A percentile compares a stretch with the other conserved stretches of the same genome.
These are phyloP conservation scores for Pogoniulus pusillus DNA, from an alignment of 2,797 vertebrate species.

Conservation along the genomic window DNA sequence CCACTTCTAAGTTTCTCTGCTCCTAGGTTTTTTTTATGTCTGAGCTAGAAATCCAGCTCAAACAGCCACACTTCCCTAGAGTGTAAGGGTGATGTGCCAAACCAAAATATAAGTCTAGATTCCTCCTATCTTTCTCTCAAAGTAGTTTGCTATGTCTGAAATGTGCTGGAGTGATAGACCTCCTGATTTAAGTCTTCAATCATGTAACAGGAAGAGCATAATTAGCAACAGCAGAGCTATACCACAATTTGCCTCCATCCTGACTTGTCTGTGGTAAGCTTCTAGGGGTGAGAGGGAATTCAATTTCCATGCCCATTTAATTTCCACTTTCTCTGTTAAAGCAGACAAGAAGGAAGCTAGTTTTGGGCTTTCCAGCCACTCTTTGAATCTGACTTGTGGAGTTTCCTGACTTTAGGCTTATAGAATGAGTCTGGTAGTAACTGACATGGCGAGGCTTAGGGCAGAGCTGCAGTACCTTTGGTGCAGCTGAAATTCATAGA, in stretches of 20 bases:
- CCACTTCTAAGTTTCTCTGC: too few species aligned
- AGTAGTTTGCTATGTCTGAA: slow-evolving; percentile 9
- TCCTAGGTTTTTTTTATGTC: too few species aligned
- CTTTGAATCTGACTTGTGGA: neutral
- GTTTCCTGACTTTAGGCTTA: neutral
- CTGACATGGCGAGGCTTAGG: neutral
- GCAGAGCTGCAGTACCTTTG: neutral
- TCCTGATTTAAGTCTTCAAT: neutral
- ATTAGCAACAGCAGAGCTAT: neutral
- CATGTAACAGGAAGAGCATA: neutral
- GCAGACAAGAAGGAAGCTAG: neutral
- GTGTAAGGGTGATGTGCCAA: neutral
- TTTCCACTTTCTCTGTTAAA: neutral
- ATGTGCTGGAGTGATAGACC: neutral
- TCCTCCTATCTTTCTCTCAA: neutral
- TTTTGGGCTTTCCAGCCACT: neutral
- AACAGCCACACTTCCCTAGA: neutral
- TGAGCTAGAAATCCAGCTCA: too few species aligned
- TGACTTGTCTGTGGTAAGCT: neutral
- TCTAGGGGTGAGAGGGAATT: neutral
- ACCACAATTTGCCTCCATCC: neutral
- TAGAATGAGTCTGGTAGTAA: neutral
- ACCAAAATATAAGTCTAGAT: neutral
- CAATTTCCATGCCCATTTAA: neutral
- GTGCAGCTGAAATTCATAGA: neutral